Percentiles rank a stretch among this genome's conserved stretches.
Conservation (phyloP, 37 sponge, comb jelly and placozoan species). For the Chondrilla cf. caribensis region DNA sequence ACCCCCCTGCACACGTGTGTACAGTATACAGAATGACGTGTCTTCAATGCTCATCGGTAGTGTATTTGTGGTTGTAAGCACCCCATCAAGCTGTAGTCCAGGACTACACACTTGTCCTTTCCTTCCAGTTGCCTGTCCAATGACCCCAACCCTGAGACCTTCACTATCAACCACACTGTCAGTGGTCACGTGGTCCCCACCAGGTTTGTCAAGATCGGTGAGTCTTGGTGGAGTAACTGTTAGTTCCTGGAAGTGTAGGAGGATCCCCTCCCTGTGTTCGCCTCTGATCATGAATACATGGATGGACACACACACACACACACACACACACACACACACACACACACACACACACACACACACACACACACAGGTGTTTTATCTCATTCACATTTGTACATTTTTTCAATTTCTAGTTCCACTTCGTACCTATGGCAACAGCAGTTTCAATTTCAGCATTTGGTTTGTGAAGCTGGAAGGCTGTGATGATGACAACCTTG, state of each 20-base stretch:
- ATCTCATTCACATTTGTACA: background rate
- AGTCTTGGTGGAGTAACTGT: background rate
- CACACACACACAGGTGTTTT: background rate
- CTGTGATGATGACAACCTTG: slow-evolving; percentile 23
- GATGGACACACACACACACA: too few relatives aligned
- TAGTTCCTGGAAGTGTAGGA: too few relatives aligned
- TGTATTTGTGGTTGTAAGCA: background rate
- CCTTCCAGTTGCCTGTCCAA: slow-evolving; percentile 52
- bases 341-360: too few relatives aligned
- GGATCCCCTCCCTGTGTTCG: too few relatives aligned
- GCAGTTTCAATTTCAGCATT: slow-evolving; percentile 74
- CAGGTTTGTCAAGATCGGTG: slow-evolving; percentile 66
- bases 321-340: too few relatives aligned
- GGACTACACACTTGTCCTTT: background rate
- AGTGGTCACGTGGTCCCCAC: slow-evolving; percentile 47
- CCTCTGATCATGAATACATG: too few relatives aligned
- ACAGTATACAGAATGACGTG: too few relatives aligned
- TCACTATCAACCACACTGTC: slow-evolving; percentile 41
- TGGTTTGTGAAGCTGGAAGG: slow-evolving; percentile 81
- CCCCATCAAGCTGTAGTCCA: background rate
- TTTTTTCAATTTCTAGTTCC: slow-evolving; percentile 62
- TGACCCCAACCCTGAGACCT: slow-evolving; percentile 51
- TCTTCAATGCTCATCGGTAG: too few relatives aligned
- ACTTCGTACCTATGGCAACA: slow-evolving; percentile 64
- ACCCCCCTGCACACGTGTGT: too few relatives aligned